Evolutionary conservation across 2,888 invertebrate species (phyloP).

Genomic region (Phymatocera aterrima): DNA sequence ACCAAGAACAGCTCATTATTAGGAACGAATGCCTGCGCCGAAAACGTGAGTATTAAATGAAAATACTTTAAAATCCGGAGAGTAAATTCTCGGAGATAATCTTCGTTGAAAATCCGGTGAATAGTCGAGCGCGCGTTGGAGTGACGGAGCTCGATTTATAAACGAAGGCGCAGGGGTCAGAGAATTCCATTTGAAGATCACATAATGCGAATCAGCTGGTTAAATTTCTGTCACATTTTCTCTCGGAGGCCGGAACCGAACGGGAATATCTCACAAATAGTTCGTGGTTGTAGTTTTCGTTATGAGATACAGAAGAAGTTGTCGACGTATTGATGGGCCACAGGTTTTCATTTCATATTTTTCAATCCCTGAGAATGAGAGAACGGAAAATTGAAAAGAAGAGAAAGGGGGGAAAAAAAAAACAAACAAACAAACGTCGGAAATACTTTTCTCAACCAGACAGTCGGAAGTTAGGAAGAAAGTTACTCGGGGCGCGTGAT

Average conservation of each 20-base stretch:
- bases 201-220: background rate
- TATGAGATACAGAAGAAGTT: conserved; percentile 12
- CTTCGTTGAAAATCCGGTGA: background rate
- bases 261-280: background rate
- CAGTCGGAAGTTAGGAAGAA: conserved; percentile 35
- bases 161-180: background rate
- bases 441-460: conserved; percentile 32
- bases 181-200: background rate
- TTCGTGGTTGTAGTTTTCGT: conserved; percentile 14
- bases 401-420: background rate
- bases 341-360: conserved; percentile 35
- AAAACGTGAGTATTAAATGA: conserved; percentile 34
- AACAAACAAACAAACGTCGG: background rate
- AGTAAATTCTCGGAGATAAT: conserved; percentile 26
- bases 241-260: background rate
- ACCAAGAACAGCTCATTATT: conserved; percentile 31
- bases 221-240: background rate
- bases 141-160: background rate
- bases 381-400: background rate
- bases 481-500: conserved; percentile 37
- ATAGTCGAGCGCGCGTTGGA: conserved; percentile 2
- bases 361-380: conserved; percentile 7
- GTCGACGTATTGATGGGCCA: conserved; percentile 5
- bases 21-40: conserved; percentile 15
- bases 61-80: conserved; percentile 35